Base-by-base conservation (phyloP, 64 coral and sea anemone species). In the Montipora cactus region DNA sequence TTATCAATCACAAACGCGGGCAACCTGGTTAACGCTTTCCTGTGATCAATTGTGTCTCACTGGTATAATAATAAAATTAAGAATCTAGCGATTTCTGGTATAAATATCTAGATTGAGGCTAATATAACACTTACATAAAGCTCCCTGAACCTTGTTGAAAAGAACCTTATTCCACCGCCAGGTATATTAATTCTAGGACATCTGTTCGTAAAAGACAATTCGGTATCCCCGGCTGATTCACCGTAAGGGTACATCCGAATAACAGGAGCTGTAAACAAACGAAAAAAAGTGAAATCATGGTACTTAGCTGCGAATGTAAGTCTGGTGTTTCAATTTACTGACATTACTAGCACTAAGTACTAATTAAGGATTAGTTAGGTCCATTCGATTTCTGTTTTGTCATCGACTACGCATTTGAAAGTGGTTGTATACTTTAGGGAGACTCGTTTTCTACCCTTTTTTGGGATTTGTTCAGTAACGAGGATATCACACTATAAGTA, bases 171-270 rank as follows among this genome's bases (percentile, higher is more conserved):
- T 20, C 81, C 81, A 8, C 81, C 81, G 0, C 14, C 15, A 4
- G 28, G 14, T 47, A 67, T 49, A 3, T 11, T 6, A 44, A 84
- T 9, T 70, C 6, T 49, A 47, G 16, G 5, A n/a, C 81, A 84
- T 44, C 15, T 67, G 37, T 3, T 44, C 0, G 3, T 8, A 18
- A 49, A 47, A 11, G 44, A 14, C 16, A 84, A 12, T 10, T 20
- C 0, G 6, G 62, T 49, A 15, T 69, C 81, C 10, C 62, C 62
- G 4, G 23, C 57, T 4, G 12, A 14, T 59, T 2, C 1, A 8
- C 62, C 81, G 15, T 84, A 84, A 4, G 59, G 37, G 46, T 84
- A 84, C 62, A 84, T 69, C 15, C 81, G 58, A 4, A 6, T 46
- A 9, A 84, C 45, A n/a, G 81, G 81, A 0, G 58, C 81, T 84